Evolutionary conservation across 2,797 vertebrate genomes (phyloP), one percentile per base, ranked within the genome.

Genomic region (Xiphorhynchus erythropygius): DNA sequence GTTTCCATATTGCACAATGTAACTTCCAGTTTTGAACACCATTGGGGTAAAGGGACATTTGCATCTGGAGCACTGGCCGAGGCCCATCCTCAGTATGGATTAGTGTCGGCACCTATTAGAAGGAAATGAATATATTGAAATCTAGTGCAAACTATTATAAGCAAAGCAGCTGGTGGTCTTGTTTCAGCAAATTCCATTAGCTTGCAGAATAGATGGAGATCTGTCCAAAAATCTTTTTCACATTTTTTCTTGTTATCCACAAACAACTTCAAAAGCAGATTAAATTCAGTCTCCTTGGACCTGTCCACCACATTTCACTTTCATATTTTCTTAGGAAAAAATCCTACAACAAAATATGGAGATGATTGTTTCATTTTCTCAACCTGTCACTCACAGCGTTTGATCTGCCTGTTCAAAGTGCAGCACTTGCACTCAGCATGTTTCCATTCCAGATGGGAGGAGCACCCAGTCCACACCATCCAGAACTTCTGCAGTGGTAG

Each of bases 101-200:
- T 57, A 7, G 2, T 81, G 52, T 85, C 0, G 0, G 64, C 55
- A 82, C 62, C 56, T 91, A 47, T 59, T 71, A 85, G 74, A 92
- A 75, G 47, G 65, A 93, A 90, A 81, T 33, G 0, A 80, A 87
- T 68, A 42, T 82, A 57, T 35, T 80, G 57, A 84, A 91, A 82
- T 50, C 47, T n/a, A 65, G 52, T 89, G 84, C 60, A 79, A 64
- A 86, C 42, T 62, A 22, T 75, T 89, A 50, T 21, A 78, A 96
- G 55, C 41, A 46, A 64, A 95, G 63, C 87, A 89, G 78, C 78
- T 93, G 77, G 68, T 9, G 19, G 35, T 86, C 78, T 90, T 91
- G 52, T 95, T 95, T 82, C 89, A 90, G 73, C 84, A 94, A 93
- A 94, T 96, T 93, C 95, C 93, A 74, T 86, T 94, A 80, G 67